phyloP scores from a whole-genome alignment of 2,797 vertebrate genomes.

The Gouania willdenowi region DNA sequence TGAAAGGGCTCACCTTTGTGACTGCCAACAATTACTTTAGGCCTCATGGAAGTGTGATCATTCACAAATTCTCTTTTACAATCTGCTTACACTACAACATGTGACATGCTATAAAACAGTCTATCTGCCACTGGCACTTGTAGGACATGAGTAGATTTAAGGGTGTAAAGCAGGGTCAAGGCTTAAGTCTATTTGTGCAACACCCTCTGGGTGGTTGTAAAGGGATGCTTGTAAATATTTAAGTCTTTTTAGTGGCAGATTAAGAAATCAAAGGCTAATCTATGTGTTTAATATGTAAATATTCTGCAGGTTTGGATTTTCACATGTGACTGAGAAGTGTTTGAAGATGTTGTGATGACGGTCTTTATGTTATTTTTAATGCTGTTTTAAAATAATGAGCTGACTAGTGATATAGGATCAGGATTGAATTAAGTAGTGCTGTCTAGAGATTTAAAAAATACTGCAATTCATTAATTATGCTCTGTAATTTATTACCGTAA shows the following conservation, averaged over 20 bases:
- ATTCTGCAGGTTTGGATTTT: constrained; percentile 1
- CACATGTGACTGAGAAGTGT: neutral
- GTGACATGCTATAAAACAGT: constrained; percentile 28
- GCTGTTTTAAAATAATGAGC: too few species aligned
- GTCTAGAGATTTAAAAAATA: too few species aligned
- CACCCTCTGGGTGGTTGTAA: neutral
- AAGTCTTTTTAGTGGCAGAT: neutral
- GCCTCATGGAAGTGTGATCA: constrained; percentile 12
- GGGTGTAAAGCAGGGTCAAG: constrained; percentile 16
- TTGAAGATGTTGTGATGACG: too few species aligned
- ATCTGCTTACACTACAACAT: constrained; percentile 32
- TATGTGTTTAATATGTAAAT: constrained; percentile 8
- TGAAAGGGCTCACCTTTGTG: neutral
- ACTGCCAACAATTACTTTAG: neutral
- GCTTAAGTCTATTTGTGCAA: constrained; percentile 57
- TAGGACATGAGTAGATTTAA: constrained; percentile 25
- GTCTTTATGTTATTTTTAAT: too few species aligned
- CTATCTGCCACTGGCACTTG: constrained; percentile 14
- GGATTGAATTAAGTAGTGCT: too few species aligned
- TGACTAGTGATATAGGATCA: too few species aligned
- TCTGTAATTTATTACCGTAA: too few species aligned
- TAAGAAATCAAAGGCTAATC: constrained; percentile 14
- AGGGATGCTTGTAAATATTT: constrained; percentile 11
- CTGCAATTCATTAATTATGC: too few species aligned
- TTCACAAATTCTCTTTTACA: constrained; percentile 29